Base-by-base conservation (phyloP, 2,888 invertebrate species). In the Idaea aversata region DNA sequence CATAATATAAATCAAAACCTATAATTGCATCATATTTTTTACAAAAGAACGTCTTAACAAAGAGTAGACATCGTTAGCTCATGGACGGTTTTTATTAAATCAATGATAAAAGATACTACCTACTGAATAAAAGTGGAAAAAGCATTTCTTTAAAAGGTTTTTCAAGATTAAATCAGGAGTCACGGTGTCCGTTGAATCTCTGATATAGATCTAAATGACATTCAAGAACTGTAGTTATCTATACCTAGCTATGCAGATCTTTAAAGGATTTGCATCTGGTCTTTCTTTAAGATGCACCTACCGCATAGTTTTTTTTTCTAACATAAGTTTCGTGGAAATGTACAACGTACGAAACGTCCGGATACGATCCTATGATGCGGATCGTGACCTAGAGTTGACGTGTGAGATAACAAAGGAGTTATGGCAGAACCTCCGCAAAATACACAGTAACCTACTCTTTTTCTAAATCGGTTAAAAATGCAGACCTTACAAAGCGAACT, bases 281-380 rank as follows among this genome's bases (percentile, higher is more conserved):
- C 0, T 47, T 36, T 36, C 5, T 36, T 36, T 47, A 13, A 47
- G 10, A 7, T 47, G 47, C 47, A 47, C 61, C 65, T 66, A 67
- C 70, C 69, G 70, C 72, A 73, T 72, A 76, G 70, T 6, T 6
- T 7, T 3, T 47, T 47, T 6, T 47, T 47, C 4, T 13, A 5
- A 10, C 10, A 13, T 7, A 47, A 7, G 7, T 47, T 47, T 10
- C 7, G 25, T 25, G 1, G 25, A 25, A 25, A 25, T 25, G 25
- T 25, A 25, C 25, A 25, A 25, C 25, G 25, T 25, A 25, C 25
- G 25, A 25, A 25, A 25, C 3, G 3, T 25, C 3, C 25, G 25
- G 3, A 25, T 25, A 25, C 25, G 25, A 25, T 25, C 25, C 25
- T 25, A 25, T 25, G 25, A 25, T 25, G 25, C 25, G 25, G 25